These are phyloP conservation scores for Pelochelys cantorii DNA, from an alignment of 2,797 vertebrate species.

Conservation along the genomic window DNA sequence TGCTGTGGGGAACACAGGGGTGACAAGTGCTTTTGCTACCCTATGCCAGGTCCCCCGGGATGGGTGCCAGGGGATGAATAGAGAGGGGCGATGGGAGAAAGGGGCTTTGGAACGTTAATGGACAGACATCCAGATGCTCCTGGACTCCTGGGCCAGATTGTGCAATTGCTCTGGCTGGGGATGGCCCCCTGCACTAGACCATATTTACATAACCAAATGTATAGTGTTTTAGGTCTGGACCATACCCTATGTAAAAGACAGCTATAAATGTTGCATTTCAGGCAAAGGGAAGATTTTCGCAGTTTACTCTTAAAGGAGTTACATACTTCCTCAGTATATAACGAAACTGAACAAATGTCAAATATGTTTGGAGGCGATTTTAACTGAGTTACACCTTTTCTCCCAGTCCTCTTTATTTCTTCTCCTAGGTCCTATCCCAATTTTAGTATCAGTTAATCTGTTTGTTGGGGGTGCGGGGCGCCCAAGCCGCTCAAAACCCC, in stretches of 20 bases:
- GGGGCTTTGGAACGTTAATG: too few species aligned
- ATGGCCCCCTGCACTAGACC: neutral
- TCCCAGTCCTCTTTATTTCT: neutral
- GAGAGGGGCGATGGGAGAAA: too few species aligned
- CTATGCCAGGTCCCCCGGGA: too few species aligned
- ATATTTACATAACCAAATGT: neutral
- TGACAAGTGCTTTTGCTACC: too few species aligned
- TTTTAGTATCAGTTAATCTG: conserved; percentile 37
- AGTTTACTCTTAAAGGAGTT: neutral
- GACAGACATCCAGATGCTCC: too few species aligned
- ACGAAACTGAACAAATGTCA: neutral
- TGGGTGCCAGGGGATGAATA: too few species aligned
- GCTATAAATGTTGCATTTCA: neutral
- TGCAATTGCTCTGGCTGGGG: too few species aligned
- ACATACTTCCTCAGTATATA: neutral
- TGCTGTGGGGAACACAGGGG: too few species aligned
- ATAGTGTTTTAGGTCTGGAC: neutral
- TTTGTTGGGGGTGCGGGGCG: conserved; percentile 38
- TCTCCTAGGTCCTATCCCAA: conserved; percentile 2
- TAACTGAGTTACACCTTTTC: conserved; percentile 23
- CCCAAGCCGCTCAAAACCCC: neutral
- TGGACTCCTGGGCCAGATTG: too few species aligned
- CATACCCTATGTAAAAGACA: neutral
- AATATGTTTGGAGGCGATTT: conserved; percentile 22
- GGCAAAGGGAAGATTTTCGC: neutral